phyloP scores from a whole-genome alignment of 2,888 invertebrate species.

The Parascotia fuliginaria region DNA sequence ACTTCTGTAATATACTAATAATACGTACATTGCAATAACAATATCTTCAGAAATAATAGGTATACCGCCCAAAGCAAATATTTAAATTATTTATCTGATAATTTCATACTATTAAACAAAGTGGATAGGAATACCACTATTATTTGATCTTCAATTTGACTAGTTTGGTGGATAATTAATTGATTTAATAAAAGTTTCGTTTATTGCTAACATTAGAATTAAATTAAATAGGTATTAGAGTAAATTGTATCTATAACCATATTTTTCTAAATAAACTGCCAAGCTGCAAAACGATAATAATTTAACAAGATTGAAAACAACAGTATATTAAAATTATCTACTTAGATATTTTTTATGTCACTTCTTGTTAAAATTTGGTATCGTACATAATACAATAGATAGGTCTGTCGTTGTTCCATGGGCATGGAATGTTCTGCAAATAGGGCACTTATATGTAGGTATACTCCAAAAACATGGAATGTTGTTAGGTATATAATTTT shows the following conservation, averaged over 20 bases:
- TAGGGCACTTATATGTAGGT: neutral
- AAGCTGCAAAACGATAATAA: slow-evolving; percentile 44
- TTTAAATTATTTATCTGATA: no score
- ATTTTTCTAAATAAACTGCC: slow-evolving; percentile 42
- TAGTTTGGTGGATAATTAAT: slow-evolving; percentile 10
- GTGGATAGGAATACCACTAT: no score
- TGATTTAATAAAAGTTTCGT: neutral
- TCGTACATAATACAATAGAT: no score
- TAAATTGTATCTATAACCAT: neutral
- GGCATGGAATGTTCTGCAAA: slow-evolving; percentile 1
- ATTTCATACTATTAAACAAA: no score
- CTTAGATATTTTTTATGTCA: no score
- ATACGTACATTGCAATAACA: no score
- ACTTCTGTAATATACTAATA: neutral
- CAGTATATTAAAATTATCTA: no score
- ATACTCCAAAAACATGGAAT: neutral
- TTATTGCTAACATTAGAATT: neutral
- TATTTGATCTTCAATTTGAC: no score
- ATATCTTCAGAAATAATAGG: no score
- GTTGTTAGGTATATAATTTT: neutral
- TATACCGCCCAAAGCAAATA: slow-evolving; percentile 25
- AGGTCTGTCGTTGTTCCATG: neutral
- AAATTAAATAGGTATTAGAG: neutral
- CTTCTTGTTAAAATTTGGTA: no score
- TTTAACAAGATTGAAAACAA: slow-evolving; percentile 32